phyloP scores from a whole-genome alignment of 2,888 invertebrate species.

The Lithosia quadra region DNA sequence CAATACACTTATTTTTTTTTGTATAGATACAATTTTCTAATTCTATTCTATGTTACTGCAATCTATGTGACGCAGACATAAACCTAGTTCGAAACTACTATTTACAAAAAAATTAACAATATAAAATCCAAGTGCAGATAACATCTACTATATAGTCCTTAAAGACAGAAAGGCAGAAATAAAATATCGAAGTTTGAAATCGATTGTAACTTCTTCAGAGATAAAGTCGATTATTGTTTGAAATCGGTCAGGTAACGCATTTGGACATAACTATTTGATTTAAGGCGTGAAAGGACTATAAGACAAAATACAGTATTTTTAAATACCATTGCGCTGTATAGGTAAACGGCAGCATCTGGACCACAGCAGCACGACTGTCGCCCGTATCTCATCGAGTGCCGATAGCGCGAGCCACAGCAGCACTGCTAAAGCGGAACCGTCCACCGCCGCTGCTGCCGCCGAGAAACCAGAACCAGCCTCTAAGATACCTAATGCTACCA shows the following conservation, averaged over 20 bases:
- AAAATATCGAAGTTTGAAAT: too few species aligned
- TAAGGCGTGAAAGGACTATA: too few species aligned
- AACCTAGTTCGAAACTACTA: too few species aligned
- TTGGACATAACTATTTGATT: too few species aligned
- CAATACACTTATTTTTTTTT: not conserved
- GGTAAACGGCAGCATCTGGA: slow-evolving; percentile 86
- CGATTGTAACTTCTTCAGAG: too few species aligned
- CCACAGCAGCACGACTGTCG: slow-evolving; percentile 51
- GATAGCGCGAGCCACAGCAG: slow-evolving; percentile 62
- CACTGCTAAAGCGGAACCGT: slow-evolving; percentile 42
- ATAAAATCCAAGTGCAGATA: not conserved
- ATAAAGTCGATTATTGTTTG: too few species aligned
- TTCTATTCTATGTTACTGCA: too few species aligned
- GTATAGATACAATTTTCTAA: too few species aligned
- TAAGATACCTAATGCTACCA: slow-evolving; percentile 71
- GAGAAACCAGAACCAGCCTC: slow-evolving; percentile 36
- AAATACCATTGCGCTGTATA: slow-evolving; percentile 46
- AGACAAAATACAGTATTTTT: too few species aligned
- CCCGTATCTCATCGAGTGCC: slow-evolving; percentile 79
- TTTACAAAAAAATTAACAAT: not conserved
- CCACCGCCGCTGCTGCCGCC: slow-evolving; percentile 32
- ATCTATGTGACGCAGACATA: too few species aligned
- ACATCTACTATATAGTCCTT: not conserved
- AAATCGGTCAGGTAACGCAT: too few species aligned
- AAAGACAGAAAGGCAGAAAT: too few species aligned